Evolutionary conservation across 2,797 vertebrate species (phyloP).

Genomic region (Cheirogaleus major): DNA sequence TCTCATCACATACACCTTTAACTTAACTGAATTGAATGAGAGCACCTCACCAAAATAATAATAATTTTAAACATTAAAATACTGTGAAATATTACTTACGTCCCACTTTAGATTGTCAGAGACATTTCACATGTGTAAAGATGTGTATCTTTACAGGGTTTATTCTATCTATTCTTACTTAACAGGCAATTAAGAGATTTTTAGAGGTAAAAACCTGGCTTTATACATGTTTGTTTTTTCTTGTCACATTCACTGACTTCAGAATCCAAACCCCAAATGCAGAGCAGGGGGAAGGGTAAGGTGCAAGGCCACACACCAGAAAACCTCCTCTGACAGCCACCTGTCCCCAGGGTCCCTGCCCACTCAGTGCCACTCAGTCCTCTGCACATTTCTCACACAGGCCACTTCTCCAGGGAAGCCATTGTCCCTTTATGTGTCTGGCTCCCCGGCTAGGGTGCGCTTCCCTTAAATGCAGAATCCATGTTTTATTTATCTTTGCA

Average conservation of each 20-base stretch:
- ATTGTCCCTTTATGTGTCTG: not conserved
- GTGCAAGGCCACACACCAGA: not conserved
- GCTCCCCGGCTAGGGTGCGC: not conserved
- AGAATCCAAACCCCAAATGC: not conserved
- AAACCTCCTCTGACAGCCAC: not conserved
- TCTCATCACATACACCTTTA: not conserved
- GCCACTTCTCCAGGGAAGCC: not conserved
- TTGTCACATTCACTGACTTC: not conserved
- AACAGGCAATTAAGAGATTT: not conserved
- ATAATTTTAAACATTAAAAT: conserved; percentile 26
- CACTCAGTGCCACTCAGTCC: accelerated
- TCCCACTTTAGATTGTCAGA: not conserved
- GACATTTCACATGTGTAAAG: not conserved
- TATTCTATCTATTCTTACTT: not conserved
- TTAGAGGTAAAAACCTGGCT: not conserved
- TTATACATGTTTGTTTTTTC: not conserved
- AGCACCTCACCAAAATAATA: not conserved
- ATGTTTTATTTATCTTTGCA: conserved; percentile 3
- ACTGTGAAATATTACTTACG: not conserved
- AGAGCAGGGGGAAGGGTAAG: not conserved
- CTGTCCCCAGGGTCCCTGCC: not conserved
- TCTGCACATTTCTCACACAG: not conserved
- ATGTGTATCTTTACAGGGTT: not conserved
- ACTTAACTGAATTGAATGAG: not conserved
- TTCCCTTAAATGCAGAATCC: not conserved